Evolutionary conservation across 92 coral and sea anemone species (phyloP).

Genomic region (Meandrina meandrites): DNA sequence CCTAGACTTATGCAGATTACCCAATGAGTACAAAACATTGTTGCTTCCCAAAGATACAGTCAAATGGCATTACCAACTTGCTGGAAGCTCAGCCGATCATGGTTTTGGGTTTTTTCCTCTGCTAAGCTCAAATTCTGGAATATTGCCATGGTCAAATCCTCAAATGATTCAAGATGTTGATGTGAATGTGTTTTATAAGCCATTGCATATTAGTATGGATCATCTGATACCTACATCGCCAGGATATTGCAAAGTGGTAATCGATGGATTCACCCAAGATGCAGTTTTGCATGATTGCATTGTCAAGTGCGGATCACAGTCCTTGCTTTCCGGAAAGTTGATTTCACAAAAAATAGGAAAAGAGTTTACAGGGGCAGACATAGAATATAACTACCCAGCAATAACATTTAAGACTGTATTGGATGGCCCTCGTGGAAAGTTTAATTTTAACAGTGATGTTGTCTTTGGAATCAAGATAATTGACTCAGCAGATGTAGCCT

Average conservation of each 20-base stretch:
- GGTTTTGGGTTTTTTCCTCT: conserved; percentile 39
- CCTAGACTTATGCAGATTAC: conserved; percentile 18
- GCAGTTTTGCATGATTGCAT: conserved; percentile 26
- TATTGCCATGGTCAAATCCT: conserved; percentile 25
- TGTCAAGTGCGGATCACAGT: conserved; percentile 18
- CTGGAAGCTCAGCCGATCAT: conserved; percentile 34
- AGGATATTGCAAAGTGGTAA: conserved; percentile 18
- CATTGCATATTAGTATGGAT: conserved; percentile 10
- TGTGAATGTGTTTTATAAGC: conserved; percentile 27
- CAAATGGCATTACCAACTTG: conserved; percentile 31
- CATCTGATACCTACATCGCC: conserved; percentile 10
- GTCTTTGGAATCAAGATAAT: conserved; percentile 27
- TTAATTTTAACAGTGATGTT: conserved; percentile 27
- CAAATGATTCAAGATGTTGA: conserved; percentile 21
- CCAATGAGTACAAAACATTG: background rate
- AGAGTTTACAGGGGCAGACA: background rate
- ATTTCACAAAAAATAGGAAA: conserved; percentile 19
- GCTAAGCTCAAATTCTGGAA: conserved; percentile 18
- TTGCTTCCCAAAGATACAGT: conserved; percentile 15
- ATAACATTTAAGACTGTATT: conserved; percentile 18
- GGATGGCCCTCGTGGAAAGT: conserved; percentile 41
- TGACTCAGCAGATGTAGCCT: background rate
- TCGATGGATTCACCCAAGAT: background rate
- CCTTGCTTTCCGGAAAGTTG: conserved; percentile 29
- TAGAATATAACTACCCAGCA: conserved; percentile 31